Conservation (phyloP, 2,113 vertebrate species). For the Colistium nudipinnis region DNA sequence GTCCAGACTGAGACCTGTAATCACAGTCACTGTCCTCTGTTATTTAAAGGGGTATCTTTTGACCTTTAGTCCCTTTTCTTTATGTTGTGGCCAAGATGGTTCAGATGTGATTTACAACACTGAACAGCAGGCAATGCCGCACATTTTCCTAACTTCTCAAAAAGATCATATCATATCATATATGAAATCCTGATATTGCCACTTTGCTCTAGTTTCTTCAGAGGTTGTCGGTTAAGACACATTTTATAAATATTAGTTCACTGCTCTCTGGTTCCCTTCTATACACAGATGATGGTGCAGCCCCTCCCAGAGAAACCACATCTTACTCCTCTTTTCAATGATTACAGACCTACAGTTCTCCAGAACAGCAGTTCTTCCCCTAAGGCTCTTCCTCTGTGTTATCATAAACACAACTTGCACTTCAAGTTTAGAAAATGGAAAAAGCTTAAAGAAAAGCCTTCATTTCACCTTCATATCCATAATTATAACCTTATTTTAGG, state of each 20-base stretch:
- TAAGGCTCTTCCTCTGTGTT: constrained; percentile 42
- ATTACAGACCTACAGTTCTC: constrained; percentile 57
- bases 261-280: constrained; percentile 32
- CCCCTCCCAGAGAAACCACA: constrained; percentile 47
- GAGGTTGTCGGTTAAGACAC: constrained; percentile 2
- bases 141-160: neutral
- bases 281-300: constrained; percentile 33
- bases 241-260: constrained; percentile 56
- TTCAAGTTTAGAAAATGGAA: constrained; percentile 39
- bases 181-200: constrained; percentile 8
- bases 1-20: constrained; percentile 22
- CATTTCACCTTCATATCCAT: constrained; percentile 3
- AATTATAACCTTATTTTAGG: neutral
- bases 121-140: neutral
- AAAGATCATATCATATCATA: constrained; percentile 8
- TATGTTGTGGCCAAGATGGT: neutral
- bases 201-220: constrained; percentile 18
- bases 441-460: too few relatives aligned
- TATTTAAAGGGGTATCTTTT: neutral
- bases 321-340: constrained; percentile 57
- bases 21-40: constrained; percentile 12
- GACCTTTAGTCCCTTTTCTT: too few relatives aligned
- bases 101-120: neutral
- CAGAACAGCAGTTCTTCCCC: constrained; percentile 34
- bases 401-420: constrained; percentile 39